Evolutionary conservation across 2,113 vertebrate genomes (phyloP).

Genomic region (Amphiprion ocellaris): DNA sequence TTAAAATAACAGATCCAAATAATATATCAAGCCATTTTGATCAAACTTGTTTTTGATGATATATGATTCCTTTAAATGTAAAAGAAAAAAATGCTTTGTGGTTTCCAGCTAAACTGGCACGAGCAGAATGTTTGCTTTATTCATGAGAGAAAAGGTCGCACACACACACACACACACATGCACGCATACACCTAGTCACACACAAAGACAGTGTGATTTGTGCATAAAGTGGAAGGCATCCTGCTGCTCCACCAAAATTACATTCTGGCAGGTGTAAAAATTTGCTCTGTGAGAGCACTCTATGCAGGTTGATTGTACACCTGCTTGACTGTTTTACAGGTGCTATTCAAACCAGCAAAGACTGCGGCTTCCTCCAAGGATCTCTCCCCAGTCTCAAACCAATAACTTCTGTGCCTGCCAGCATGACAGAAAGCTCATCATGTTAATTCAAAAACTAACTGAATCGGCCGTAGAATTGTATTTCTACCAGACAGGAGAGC

Average conservation of each 20-base stretch:
- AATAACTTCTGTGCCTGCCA: conserved; percentile 45
- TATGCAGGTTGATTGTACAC: conserved; percentile 65
- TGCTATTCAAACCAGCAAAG: conserved; percentile 40
- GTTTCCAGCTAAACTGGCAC: not conserved
- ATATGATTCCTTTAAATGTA: not conserved
- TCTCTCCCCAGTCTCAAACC: conserved; percentile 36
- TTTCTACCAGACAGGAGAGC: conserved; percentile 59
- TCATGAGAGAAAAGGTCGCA: not conserved
- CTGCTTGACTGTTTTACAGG: conserved; percentile 71
- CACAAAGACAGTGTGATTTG: conserved; percentile 56
- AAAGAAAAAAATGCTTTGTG: not conserved
- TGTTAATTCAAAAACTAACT: conserved; percentile 58
- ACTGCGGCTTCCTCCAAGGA: conserved; percentile 28
- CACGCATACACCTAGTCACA: conserved; percentile 24
- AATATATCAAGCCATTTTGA: not conserved
- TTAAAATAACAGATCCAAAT: not conserved
- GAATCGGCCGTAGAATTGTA: conserved; percentile 53
- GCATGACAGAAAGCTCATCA: conserved; percentile 53
- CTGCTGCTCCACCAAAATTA: conserved; percentile 63
- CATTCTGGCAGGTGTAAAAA: conserved; percentile 71
- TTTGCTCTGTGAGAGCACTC: conserved; percentile 54
- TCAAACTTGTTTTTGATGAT: not conserved
- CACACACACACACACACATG: conserved; percentile 9
- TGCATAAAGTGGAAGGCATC: conserved; percentile 53
- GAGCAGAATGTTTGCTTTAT: conserved; percentile 13